These are phyloP conservation scores for Marisa cornuarietis DNA, from an alignment of 1,140 invertebrate genomes.

Conservation along the genomic window DNA sequence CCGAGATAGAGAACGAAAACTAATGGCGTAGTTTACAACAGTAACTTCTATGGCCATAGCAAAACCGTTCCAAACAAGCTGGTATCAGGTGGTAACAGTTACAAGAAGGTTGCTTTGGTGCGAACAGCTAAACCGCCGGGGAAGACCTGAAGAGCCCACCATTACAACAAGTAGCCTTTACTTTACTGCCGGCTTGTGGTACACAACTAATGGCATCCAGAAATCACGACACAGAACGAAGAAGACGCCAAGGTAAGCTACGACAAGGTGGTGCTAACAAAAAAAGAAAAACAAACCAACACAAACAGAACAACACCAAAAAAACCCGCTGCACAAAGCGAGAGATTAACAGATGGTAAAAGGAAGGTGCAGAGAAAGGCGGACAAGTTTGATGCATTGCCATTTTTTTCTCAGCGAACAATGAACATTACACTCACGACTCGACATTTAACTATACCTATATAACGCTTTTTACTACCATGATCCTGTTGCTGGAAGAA, in stretches of 20 bases:
- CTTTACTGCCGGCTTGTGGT: too few species aligned
- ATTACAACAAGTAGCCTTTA: too few species aligned
- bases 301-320: not conserved
- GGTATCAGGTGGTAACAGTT: too few species aligned
- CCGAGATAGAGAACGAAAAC: not conserved
- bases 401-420: not conserved
- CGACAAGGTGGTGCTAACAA: not conserved
- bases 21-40: too few species aligned
- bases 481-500: not conserved
- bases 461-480: not conserved
- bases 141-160: too few species aligned
- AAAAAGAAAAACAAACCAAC: not conserved
- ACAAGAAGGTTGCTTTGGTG: too few species aligned
- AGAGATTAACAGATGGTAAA: not conserved
- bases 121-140: too few species aligned
- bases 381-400: not conserved
- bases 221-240: too few species aligned
- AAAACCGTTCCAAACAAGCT: too few species aligned
- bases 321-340: not conserved
- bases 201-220: too few species aligned
- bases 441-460: not conserved
- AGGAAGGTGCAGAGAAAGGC: not conserved
- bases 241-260: too few species aligned
- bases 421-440: not conserved
- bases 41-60: too few species aligned